Conservation (phyloP, 1,140 invertebrate genomes). For the Kradibia gibbosae region DNA sequence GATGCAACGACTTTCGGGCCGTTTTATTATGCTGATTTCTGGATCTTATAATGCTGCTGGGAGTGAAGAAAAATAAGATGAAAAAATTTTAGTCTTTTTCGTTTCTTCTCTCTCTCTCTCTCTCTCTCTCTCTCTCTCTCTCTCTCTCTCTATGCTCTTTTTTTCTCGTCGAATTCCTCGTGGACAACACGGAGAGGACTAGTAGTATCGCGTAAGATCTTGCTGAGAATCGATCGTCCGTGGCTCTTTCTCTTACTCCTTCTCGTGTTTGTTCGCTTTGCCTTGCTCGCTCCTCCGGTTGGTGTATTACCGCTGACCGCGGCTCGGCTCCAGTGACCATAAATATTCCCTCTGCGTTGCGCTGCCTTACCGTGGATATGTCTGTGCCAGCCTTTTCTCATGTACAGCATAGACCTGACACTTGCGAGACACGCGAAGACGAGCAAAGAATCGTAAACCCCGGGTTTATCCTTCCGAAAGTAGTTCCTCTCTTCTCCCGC, state of each 20-base stretch:
- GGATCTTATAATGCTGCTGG: neutral
- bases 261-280: neutral
- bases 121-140: constrained; percentile 12
- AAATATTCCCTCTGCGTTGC: constrained; percentile 50
- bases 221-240: constrained; percentile 53
- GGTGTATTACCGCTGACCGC: constrained; percentile 26
- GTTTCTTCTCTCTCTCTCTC: too few relatives aligned
- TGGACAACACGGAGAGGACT: constrained; percentile 40
- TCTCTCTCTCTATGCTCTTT: neutral
- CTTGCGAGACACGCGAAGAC: constrained; percentile 57
- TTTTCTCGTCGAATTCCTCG: constrained; percentile 43
- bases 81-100: constrained; percentile 16
- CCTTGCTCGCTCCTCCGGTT: constrained; percentile 6
- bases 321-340: constrained; percentile 41
- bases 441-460: constrained; percentile 63
- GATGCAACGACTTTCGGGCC: constrained; percentile 11
- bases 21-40: constrained; percentile 29
- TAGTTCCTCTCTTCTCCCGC: neutral
- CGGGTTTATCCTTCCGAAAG: constrained; percentile 49
- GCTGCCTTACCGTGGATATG: constrained; percentile 25
- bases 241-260: constrained; percentile 34
- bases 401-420: constrained; percentile 56
- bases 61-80: constrained; percentile 43
- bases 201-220: constrained; percentile 54
- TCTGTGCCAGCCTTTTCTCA: constrained; percentile 49